Base-by-base conservation (phyloP, 2,113 vertebrate species). In the Morone saxatilis region DNA sequence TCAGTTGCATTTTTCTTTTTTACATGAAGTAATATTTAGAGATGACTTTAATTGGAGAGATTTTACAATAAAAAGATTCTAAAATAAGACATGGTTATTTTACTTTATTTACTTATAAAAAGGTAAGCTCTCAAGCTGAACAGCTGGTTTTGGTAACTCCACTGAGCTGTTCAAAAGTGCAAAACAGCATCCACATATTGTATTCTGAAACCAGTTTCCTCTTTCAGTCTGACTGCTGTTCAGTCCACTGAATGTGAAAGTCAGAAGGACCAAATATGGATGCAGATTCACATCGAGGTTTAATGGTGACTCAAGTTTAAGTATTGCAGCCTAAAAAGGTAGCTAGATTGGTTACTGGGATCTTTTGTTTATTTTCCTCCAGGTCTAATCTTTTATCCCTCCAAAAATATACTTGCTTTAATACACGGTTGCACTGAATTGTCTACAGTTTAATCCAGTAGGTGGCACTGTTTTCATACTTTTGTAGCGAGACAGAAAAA, bases 401-500 rank as follows among this genome's bases (percentile, higher is more conserved):
- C 1, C 3, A 13, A 70, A 10, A 40, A 41, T 40, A 40, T 40
- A 5, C 50, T 20, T 36, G 2, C 31, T 70, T 19, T 40, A n/a
- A 38, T 8, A 7, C 47, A 70, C 2, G 25, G 31, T 31, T 31
- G 20, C 38, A 36, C 5, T 16, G 0, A 20, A 22, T 25, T 57
- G 22, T 59, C 12, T 41, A 25, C 5, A 53, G 14, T 22, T 62
- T 72, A 31, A 7, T 59, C 77, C 86, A 78, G 59, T 60, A 85
- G 86, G 13, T 74, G 75, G 78, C 70, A 22, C 25, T 54, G 25
- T 78, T 16, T 36, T 66, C 20, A 22, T 13, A 76, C 38, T 54
- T 74, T 71, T 54, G 22, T 13, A 38, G 4, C 6, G 22, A 54
- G 48, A 43, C 43, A 8, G 6, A 7, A 16, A 47, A 56, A 70